Evolutionary conservation across 2,797 vertebrate genomes (phyloP).

Genomic region (Tiaroga cobitis): DNA sequence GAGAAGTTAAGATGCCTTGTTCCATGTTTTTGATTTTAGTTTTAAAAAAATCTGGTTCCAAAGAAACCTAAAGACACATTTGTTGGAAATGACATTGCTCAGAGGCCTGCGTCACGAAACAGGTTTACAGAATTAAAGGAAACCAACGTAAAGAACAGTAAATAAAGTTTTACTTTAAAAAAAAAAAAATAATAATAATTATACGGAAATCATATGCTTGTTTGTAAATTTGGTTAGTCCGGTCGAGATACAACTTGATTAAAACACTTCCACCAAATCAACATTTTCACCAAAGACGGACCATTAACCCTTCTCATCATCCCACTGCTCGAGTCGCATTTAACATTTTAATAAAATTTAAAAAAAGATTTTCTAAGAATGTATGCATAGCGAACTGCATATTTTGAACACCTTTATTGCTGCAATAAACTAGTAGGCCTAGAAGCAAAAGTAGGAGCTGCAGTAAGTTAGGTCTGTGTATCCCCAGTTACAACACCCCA

Average conservation of each 20-base stretch:
- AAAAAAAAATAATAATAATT: background rate
- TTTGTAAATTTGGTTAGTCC: background rate
- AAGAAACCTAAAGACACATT: background rate
- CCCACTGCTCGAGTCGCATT: background rate
- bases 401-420: background rate
- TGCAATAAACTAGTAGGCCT: background rate
- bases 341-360: background rate
- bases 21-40: conserved; percentile 11
- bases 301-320: background rate
- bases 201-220: background rate
- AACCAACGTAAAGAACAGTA: background rate
- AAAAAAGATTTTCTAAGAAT: background rate
- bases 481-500: background rate
- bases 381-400: background rate
- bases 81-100: background rate
- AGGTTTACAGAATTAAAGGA: background rate
- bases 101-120: background rate
- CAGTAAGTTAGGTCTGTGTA: background rate
- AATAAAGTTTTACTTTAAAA: background rate
- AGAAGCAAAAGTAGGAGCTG: background rate
- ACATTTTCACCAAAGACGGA: conserved; percentile 9
- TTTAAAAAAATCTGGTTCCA: background rate
- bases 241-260: background rate
- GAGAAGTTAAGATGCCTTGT: conserved; percentile 43
- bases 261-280: too few relatives aligned